Percentiles rank a stretch among this genome's conserved stretches.
These are phyloP conservation scores for Achlya flavicornis DNA, from an alignment of 2,888 invertebrate genomes.

Conservation along the genomic window DNA sequence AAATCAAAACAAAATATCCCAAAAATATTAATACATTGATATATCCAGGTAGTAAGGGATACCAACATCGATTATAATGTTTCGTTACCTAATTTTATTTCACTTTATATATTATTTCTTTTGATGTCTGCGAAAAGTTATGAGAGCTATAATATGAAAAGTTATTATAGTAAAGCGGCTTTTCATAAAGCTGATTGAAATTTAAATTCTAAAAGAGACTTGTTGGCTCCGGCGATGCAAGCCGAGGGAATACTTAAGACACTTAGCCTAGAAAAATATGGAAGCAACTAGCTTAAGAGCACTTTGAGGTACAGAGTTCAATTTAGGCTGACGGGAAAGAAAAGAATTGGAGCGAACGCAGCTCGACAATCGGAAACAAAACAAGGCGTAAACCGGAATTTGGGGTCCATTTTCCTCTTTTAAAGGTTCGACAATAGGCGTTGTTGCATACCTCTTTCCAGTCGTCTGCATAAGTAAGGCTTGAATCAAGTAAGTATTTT, in stretches of 20 bases:
- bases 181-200: constrained; percentile 12
- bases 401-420: not conserved
- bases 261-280: constrained; percentile 15
- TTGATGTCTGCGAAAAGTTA: not conserved
- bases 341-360: constrained; percentile 11
- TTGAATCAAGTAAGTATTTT: not conserved
- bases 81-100: no score
- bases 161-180: not conserved
- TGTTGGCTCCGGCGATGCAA: constrained; percentile 6
- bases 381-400: not conserved
- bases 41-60: no score
- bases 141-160: no score
- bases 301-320: constrained; percentile 11
- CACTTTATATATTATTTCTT: not conserved
- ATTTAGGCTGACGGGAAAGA: constrained; percentile 12
- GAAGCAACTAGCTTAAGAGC: constrained; percentile 14
- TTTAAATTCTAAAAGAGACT: constrained; percentile 9
- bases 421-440: constrained; percentile 1
- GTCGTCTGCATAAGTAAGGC: not conserved
- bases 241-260: constrained; percentile 13
- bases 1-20: no score
- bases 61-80: no score
- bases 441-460: not conserved
- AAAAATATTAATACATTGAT: no score
- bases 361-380: constrained; percentile 10